Evolutionary conservation across 2,113 vertebrate genomes (phyloP).

Genomic region (Edolisoma coerulescens): DNA sequence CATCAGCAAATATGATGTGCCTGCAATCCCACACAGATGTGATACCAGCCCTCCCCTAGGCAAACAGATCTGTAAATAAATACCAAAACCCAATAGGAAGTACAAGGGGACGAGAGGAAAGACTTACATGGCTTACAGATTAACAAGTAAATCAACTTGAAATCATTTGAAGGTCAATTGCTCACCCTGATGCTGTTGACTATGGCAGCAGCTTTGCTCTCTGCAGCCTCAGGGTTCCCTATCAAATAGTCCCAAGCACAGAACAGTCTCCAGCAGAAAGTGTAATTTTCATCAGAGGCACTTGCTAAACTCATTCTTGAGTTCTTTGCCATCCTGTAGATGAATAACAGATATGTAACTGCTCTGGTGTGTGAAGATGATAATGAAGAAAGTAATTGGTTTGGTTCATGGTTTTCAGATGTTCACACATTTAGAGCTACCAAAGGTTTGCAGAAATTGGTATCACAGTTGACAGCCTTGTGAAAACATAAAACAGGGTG

Average conservation of each 20-base stretch:
- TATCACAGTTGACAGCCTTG: background rate
- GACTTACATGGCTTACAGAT: background rate
- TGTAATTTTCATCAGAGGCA: constrained; percentile 92
- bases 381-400: background rate
- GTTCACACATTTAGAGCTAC: background rate
- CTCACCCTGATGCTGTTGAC: constrained; percentile 94
- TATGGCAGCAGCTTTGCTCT: constrained; percentile 95
- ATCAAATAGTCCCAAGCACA: constrained; percentile 99
- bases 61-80: background rate
- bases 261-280: constrained; percentile 96
- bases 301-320: constrained; percentile 92
- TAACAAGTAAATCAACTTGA: background rate
- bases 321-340: constrained; percentile 94
- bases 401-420: background rate
- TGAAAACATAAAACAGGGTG: background rate
- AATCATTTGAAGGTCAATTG: background rate
- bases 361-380: background rate
- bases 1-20: background rate
- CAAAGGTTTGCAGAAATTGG: background rate
- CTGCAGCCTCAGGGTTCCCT: constrained; percentile 92
- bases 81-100: background rate
- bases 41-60: background rate
- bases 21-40: background rate
- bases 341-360: background rate
- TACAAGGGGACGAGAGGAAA: background rate